Conservation (phyloP, 1,140 invertebrate genomes). For the Caenorhabditis tropicalis region DNA sequence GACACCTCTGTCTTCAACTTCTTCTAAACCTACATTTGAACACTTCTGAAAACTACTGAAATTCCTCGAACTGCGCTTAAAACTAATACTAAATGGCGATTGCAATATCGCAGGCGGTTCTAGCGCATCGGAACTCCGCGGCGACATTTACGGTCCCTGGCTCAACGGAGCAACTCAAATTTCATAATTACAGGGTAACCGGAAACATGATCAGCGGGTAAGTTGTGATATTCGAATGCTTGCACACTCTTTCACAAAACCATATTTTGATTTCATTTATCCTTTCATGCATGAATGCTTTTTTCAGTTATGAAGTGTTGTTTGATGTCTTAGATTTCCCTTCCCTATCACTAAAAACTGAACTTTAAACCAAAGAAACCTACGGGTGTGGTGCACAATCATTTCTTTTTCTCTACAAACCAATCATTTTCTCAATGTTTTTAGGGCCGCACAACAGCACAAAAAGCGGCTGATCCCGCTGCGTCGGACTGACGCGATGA, state of each 20-base stretch:
- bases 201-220: slow-evolving; percentile 71
- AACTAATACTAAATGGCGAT: slow-evolving; percentile 47
- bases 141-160: slow-evolving; percentile 49
- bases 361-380: slow-evolving; percentile 14
- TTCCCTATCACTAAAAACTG: slow-evolving; percentile 40
- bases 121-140: slow-evolving; percentile 50
- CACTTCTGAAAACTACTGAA: slow-evolving; percentile 38
- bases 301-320: slow-evolving; percentile 41
- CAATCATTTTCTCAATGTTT: slow-evolving; percentile 12
- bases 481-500: slow-evolving; percentile 70
- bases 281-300: slow-evolving; percentile 31
- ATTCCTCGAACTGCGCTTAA: background rate
- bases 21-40: slow-evolving; percentile 33
- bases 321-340: slow-evolving; percentile 7
- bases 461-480: slow-evolving; percentile 68
- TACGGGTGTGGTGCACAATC: background rate
- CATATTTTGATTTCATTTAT: background rate
- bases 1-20: slow-evolving; percentile 22
- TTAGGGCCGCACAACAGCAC: slow-evolving; percentile 67
- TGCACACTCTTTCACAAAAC: background rate
- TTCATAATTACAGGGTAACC: slow-evolving; percentile 62
- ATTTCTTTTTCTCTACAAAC: background rate
- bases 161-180: slow-evolving; percentile 50
- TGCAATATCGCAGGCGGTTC: slow-evolving; percentile 55
- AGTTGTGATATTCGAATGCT: slow-evolving; percentile 46